Base-by-base conservation (phyloP, 2,888 invertebrate genomes). In the Nomada flava region DNA sequence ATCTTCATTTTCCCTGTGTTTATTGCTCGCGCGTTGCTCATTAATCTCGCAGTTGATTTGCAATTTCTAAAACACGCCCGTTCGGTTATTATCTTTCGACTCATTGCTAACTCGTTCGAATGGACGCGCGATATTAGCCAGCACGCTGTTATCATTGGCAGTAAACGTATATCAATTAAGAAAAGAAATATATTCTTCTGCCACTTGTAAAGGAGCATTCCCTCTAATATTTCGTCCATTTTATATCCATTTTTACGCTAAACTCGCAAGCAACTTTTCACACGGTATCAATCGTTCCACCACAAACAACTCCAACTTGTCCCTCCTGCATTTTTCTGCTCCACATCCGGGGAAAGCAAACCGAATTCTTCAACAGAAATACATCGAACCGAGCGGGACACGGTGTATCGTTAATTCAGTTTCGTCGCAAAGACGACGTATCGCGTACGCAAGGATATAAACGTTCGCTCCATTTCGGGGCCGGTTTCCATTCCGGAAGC, bases 391-490 rank as follows among this genome's bases (percentile, higher is more conserved):
- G 50, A 29, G 52, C 50, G 18, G 5, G 15, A 47, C 47, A 52
- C 47, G 50, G 29, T 65, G 50, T 23, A 65, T 65, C 52, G 47
- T 65, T 67, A 52, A 36, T 67, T 36, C 53, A 67, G 36, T 67
- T 53, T 36, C 36, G 29, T 26, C 36, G n/a, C 47, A n/a, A 36
- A 13, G 53, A 53, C 7, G 23, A 50, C 23, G 64, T 44, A 50
- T 64, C 64, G 20, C 64, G 23, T 18, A 18, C 47, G 10, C 47
- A 18, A 7, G n/a, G 26, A 29, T 29, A 57, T 23, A 23, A 57
- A 57, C 57, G 57, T 11, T 23, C 23, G 57, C 20, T 26, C 57
- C 57, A 57, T 57, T 26, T 57, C 23, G 57, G 57, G 57, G 23
- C 7, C 57, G 20, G 20, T 26, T 57, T 57, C 23, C 57, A 57